Conservation (phyloP, 2,797 vertebrate species). For the Arremon aurantiirostris region DNA sequence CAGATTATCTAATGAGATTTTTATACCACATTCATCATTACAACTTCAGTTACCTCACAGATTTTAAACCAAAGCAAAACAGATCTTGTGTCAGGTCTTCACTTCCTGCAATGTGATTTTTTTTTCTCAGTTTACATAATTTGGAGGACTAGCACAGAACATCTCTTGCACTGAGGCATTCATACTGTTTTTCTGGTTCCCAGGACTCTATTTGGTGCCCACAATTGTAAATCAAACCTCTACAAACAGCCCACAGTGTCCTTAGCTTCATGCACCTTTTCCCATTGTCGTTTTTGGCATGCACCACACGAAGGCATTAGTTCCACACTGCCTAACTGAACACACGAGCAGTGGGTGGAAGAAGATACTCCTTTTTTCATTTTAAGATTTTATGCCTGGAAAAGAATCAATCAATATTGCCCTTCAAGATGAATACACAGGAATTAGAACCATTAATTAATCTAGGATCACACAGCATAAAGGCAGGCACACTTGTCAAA, state of each 20-base stretch:
- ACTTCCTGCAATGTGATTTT: neutral
- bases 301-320: neutral
- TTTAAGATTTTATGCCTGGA: neutral
- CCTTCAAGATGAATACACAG: neutral
- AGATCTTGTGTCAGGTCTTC: neutral
- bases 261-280: neutral
- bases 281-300: neutral
- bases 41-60: neutral
- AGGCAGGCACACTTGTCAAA: neutral
- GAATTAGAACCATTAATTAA: neutral
- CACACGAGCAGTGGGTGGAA: neutral
- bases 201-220: neutral
- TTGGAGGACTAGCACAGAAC: neutral
- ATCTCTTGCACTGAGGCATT: neutral
- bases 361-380: neutral
- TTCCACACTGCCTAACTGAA: neutral
- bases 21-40: neutral
- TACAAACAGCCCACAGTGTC: neutral
- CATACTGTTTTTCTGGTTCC: neutral
- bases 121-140: neutral
- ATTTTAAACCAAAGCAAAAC: neutral
- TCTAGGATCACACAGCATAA: neutral
- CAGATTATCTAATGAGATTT: neutral
- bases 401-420: neutral
- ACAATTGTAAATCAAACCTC: neutral